Base-by-base conservation (phyloP, 2,113 vertebrate genomes). In the Columba livia region DNA sequence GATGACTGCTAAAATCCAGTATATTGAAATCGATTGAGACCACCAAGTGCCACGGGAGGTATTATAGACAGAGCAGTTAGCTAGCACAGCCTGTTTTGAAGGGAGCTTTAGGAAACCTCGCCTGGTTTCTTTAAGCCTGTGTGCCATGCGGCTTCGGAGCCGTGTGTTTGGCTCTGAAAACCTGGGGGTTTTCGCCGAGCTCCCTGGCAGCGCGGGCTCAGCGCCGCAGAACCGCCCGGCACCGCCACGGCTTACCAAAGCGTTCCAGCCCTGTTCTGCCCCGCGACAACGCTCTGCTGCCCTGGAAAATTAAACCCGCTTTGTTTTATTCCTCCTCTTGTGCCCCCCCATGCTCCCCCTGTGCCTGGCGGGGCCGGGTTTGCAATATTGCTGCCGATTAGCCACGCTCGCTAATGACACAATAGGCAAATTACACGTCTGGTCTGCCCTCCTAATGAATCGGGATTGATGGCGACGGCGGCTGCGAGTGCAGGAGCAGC, bases 181-280 rank as follows among this genome's bases (percentile, higher is more conserved):
- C 86, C 75, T 31, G 16, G 1, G 58, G 58, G 31, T 69, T 93
- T 79, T 42, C 67, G 90, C 74, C 1, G 3, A 92, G 91, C 69
- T 95, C 40, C 71, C 24, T 62, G 11, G 23, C 77, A n/a, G 75
- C 9, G 11, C 88, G 62, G 70, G 20, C 13, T 9, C 73, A 79
- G 85, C 15, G 3, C 53, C 2, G 12, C 87, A 77, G 77, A 36
- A 86, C 80, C 75, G 56, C 80, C 90, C 95, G 95, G 93, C 90
- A 92, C 94, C 6, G 34, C 9, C 84, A 84, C 94, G 78, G 70
- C 20, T 96, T 95, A 89, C 96, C 91, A 32, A 84, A 92, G 92
- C 74, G 84, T 96, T 91, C 94, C 96, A 96, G 90, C 57, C 78
- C 88, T 4, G 2, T 90, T 92, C 79, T 79, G 85, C 85, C 85